These are phyloP conservation scores for Psilanteris sp. DNA, from an alignment of 1,140 invertebrate species.

Conservation along the genomic window DNA sequence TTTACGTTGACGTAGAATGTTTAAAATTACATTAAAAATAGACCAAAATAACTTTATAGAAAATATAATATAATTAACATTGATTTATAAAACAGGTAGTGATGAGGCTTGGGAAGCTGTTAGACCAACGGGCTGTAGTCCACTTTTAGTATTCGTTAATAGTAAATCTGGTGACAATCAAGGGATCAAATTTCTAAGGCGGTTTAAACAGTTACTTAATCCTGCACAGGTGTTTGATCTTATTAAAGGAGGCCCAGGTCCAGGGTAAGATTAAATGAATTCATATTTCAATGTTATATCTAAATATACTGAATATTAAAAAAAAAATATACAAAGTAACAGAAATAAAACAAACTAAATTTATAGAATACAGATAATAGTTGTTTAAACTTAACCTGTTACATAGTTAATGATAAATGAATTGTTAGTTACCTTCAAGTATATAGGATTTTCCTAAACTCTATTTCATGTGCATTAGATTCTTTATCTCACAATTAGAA, in stretches of 20 bases:
- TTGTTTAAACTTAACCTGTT: no score
- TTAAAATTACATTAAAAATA: background rate
- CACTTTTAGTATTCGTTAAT: slow-evolving; percentile 97
- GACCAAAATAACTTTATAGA: background rate
- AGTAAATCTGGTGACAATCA: slow-evolving; percentile 98
- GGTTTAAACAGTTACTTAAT: slow-evolving; percentile 97
- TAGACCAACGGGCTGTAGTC: slow-evolving; percentile 88
- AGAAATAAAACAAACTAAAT: no score
- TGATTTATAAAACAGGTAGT: slow-evolving; percentile 75
- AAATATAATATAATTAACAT: background rate
- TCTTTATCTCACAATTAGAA: no score
- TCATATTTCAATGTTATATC: no score
- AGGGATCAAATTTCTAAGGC: slow-evolving; percentile 96
- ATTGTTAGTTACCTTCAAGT: no score
- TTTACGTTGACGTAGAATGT: background rate
- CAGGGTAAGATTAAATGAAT: no score
- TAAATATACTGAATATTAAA: no score
- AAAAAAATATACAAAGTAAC: no score
- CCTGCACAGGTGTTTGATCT: slow-evolving; percentile 99
- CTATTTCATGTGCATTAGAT: no score
- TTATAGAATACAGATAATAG: no score
- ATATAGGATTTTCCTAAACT: no score
- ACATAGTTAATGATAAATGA: no score
- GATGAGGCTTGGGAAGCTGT: slow-evolving; percentile 95
- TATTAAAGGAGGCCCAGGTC: slow-evolving; percentile 91